Percentiles rank a stretch among this genome's conserved stretches.
phyloP scores from a whole-genome alignment of 2,888 invertebrate genomes.

The Dorcus hopei region DNA sequence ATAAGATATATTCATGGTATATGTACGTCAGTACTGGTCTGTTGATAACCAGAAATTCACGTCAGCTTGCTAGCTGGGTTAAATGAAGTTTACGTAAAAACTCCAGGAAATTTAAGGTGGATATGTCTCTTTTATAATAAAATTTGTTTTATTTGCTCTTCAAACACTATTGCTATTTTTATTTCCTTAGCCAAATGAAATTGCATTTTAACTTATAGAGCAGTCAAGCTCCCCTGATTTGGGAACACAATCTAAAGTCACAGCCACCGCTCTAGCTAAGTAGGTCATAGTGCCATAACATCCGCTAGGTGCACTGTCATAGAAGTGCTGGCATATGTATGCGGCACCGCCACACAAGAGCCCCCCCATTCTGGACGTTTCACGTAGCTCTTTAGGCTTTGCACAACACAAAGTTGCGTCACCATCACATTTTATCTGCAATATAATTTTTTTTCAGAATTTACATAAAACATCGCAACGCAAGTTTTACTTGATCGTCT shows the following conservation, averaged over 20 bases:
- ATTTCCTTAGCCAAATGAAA: neutral
- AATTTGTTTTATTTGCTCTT: no score
- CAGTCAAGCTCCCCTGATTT: conserved; percentile 79
- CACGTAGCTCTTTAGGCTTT: conserved; percentile 63
- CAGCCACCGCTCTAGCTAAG: conserved; percentile 79
- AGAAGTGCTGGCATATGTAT: conserved; percentile 94
- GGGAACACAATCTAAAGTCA: conserved; percentile 71
- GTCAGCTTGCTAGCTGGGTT: no score
- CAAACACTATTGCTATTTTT: no score
- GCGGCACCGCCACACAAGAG: conserved; percentile 89
- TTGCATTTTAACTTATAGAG: conserved; percentile 59
- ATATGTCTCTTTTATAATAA: no score
- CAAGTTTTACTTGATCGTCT: conserved; percentile 79
- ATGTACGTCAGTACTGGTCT: no score
- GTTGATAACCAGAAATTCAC: no score
- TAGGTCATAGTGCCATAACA: conserved; percentile 98
- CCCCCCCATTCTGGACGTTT: conserved; percentile 60
- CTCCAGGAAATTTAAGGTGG: no score
- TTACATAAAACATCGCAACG: no score
- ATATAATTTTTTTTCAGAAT: conserved; percentile 15
- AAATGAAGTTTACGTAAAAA: no score
- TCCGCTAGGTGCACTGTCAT: conserved; percentile 97
- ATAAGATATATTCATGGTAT: no score
- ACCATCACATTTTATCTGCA: conserved; percentile 80
- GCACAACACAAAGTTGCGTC: conserved; percentile 94